phyloP scores from a whole-genome alignment of 2,113 vertebrate genomes.

The Cryptoleucopteryx plumbea region DNA sequence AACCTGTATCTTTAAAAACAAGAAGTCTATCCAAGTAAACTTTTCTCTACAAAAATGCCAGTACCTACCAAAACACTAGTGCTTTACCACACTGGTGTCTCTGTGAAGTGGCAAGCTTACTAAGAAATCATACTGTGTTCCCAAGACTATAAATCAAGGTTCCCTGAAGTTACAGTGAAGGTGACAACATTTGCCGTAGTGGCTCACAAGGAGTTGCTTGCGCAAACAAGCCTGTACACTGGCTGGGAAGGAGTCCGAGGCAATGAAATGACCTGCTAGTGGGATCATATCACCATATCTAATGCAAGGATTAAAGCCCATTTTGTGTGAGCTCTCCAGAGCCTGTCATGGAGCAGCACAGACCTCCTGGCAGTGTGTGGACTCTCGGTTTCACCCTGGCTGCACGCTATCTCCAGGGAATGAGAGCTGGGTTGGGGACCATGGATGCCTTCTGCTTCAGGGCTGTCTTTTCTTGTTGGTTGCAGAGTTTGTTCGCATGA shows the following conservation, averaged over 20 bases:
- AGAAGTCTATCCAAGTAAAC: background rate
- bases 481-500: conserved; percentile 96
- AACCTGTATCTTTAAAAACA: background rate
- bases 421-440: background rate
- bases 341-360: fast-evolving
- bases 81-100: background rate
- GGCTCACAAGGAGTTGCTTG: background rate
- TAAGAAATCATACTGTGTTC: background rate
- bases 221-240: background rate
- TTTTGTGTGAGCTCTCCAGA: background rate
- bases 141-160: background rate
- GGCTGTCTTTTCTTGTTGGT: background rate
- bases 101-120: background rate
- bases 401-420: background rate
- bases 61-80: background rate
- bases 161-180: background rate
- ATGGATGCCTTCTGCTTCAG: background rate
- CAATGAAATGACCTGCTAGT: background rate
- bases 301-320: background rate
- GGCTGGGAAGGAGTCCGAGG: background rate
- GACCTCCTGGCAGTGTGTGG: background rate
- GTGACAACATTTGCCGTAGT: background rate
- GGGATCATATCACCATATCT: background rate
- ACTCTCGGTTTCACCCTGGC: background rate
- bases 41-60: background rate